Evolutionary conservation across 2,113 vertebrate genomes (phyloP).

Genomic region (Electrona antarctica): DNA sequence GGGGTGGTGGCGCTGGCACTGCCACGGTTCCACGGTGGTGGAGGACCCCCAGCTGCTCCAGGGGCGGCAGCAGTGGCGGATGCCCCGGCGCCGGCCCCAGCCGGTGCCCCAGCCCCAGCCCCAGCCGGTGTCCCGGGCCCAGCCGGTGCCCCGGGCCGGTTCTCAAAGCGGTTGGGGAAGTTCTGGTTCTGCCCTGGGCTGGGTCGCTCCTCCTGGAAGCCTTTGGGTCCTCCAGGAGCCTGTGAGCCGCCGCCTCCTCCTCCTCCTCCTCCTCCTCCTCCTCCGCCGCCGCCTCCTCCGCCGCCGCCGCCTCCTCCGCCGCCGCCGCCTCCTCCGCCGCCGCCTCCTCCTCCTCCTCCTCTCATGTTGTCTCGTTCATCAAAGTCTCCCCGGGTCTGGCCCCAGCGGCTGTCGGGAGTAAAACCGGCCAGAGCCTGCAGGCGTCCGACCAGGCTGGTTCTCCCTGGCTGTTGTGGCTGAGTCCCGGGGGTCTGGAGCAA

Average conservation of each 20-base stretch:
- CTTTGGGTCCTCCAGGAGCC: slow-evolving; percentile 81
- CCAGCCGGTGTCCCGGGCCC: slow-evolving; percentile 47
- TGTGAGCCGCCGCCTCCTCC: slow-evolving; percentile 71
- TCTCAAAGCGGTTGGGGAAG: slow-evolving; percentile 89
- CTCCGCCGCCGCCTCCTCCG: slow-evolving; percentile 57
- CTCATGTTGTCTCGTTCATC: slow-evolving; percentile 88
- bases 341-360: slow-evolving; percentile 53
- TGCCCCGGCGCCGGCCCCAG: slow-evolving; percentile 59
- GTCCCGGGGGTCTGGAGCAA: slow-evolving; percentile 74
- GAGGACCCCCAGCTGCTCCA: slow-evolving; percentile 57
- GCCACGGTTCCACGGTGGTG: slow-evolving; percentile 86
- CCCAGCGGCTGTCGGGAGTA: slow-evolving; percentile 93
- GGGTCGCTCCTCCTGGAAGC: slow-evolving; percentile 90
- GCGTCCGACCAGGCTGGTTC: slow-evolving; percentile 69
- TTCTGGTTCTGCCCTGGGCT: slow-evolving; percentile 81
- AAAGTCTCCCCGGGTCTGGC: slow-evolving; percentile 90
- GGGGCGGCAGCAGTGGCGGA: slow-evolving; percentile 19
- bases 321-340: slow-evolving; percentile 52
- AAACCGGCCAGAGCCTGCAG: slow-evolving; percentile 86
- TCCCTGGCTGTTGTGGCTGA: slow-evolving; percentile 56
- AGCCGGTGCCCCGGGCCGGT: slow-evolving; percentile 79
- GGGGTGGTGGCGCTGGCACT: slow-evolving; percentile 28
- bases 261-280: slow-evolving; percentile 46
- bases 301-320: slow-evolving; percentile 58
- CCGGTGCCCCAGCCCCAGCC: slow-evolving; percentile 64